A percentile compares a stretch with the other conserved stretches of the same genome.
Evolutionary conservation across 2,888 invertebrate species (phyloP).

Genomic region (Anaspis maculata): DNA sequence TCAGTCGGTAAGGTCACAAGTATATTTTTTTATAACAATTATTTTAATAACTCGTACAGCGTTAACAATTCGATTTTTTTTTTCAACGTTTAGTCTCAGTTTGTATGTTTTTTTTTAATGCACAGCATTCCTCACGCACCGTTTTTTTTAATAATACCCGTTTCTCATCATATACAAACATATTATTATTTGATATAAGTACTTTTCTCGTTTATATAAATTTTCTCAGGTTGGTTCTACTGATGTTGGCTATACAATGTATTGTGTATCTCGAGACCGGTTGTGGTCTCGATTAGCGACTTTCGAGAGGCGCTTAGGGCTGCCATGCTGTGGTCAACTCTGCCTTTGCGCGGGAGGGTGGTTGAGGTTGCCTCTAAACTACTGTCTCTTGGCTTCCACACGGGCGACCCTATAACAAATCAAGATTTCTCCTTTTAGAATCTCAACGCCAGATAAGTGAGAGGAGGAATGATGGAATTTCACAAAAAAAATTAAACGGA

Average conservation of each 20-base stretch:
- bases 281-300: slow-evolving; percentile 48
- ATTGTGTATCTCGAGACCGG: slow-evolving; percentile 42
- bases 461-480: no score
- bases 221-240: slow-evolving; percentile 13
- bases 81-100: no score
- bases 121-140: no score
- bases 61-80: slow-evolving; percentile 26
- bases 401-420: slow-evolving; percentile 87
- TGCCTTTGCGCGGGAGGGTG: slow-evolving; percentile 56
- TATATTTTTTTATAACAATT: slow-evolving; percentile 21
- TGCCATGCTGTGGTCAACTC: slow-evolving; percentile 43
- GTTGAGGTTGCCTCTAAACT: slow-evolving; percentile 51
- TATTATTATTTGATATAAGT: slow-evolving; percentile 9
- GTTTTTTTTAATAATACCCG: no score
- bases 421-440: no score
- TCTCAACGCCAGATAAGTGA: no score
- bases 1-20: slow-evolving; percentile 28
- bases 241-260: slow-evolving; percentile 36
- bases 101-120: no score
- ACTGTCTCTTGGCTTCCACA: slow-evolving; percentile 95
- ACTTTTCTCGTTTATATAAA: no score
- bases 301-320: slow-evolving; percentile 51
- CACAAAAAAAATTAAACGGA: no score
- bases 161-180: slow-evolving; percentile 17
- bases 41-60: slow-evolving; percentile 24